A percentile compares a stretch with the other conserved stretches of the same genome.
Conservation (phyloP, 37 sponge, comb jelly and placozoan genomes). For the Hormiphora californensis region DNA sequence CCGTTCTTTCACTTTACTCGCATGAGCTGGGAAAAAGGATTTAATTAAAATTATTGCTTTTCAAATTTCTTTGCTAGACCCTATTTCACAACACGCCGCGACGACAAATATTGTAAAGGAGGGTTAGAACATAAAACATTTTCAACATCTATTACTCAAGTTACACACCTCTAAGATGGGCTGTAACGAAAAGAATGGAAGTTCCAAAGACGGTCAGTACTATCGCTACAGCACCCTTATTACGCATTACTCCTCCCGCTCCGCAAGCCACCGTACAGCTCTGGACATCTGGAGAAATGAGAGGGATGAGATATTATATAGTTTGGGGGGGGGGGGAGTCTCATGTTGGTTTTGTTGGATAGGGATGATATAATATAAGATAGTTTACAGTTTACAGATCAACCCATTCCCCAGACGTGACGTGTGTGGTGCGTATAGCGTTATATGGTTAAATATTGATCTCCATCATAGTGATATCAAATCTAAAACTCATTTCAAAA, state of each 20-base stretch:
- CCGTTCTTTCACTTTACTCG: constrained; percentile 44
- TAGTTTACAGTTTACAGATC: too few relatives aligned
- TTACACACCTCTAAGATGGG: constrained; percentile 86
- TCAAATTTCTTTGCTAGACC: not conserved
- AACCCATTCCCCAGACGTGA: too few relatives aligned
- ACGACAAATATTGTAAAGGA: not conserved
- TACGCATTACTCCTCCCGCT: constrained; percentile 67
- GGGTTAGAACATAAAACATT: not conserved
- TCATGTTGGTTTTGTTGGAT: too few relatives aligned
- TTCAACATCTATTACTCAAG: not conserved
- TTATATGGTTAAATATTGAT: too few relatives aligned
- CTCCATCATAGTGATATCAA: too few relatives aligned
- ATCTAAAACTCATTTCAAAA: too few relatives aligned
- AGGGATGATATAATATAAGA: too few relatives aligned
- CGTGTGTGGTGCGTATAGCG: too few relatives aligned
- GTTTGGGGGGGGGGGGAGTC: too few relatives aligned
- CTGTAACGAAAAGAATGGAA: constrained; percentile 81
- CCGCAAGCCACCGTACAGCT: constrained; percentile 60
- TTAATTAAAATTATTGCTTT: not conserved
- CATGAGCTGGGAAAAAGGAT: constrained; percentile 4
- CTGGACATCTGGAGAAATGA: constrained; percentile 57
- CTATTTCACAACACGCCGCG: not conserved
- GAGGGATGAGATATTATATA: not conserved
- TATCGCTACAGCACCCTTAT: constrained; percentile 83
- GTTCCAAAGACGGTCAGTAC: constrained; percentile 76